A percentile compares a stretch with the other conserved stretches of the same genome.
These are phyloP conservation scores for Menidia menidia DNA, from an alignment of 2,797 vertebrate genomes.

Conservation along the genomic window DNA sequence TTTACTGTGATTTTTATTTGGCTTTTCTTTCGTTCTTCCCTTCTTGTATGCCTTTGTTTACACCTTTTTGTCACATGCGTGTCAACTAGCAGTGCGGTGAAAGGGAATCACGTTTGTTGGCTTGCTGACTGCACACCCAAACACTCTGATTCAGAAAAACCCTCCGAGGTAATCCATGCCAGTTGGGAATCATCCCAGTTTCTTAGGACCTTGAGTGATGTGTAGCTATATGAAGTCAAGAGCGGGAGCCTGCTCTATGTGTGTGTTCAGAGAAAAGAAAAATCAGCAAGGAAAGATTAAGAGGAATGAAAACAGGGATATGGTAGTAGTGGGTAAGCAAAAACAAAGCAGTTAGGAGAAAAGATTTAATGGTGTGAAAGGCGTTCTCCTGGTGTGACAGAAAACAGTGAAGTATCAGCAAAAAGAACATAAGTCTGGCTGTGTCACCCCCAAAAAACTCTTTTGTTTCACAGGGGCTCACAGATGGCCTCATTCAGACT, in stretches of 20 bases:
- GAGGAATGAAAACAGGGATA: background rate
- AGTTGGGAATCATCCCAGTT: constrained; percentile 65
- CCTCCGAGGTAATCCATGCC: constrained; percentile 31
- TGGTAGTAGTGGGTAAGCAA: background rate
- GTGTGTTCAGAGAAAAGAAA: constrained; percentile 19
- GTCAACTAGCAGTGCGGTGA: constrained; percentile 41
- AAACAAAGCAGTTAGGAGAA: constrained; percentile 10
- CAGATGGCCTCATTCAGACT: constrained; percentile 79
- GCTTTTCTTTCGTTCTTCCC: constrained; percentile 36
- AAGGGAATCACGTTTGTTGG: constrained; percentile 57
- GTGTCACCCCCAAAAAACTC: constrained; percentile 48
- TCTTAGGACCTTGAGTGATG: constrained; percentile 43
- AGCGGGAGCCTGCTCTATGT: background rate
- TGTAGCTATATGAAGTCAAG: constrained; percentile 39
- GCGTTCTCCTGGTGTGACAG: constrained; percentile 40
- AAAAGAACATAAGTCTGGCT: constrained; percentile 48
- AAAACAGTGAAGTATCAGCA: constrained; percentile 30
- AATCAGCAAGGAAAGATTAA: background rate
- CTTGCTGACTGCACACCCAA: constrained; percentile 50
- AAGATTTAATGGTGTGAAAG: constrained; percentile 23
- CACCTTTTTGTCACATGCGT: constrained; percentile 52
- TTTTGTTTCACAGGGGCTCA: constrained; percentile 71
- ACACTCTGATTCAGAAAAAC: constrained; percentile 30
- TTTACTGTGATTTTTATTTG: background rate
- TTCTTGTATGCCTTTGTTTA: constrained; percentile 52